These are phyloP conservation scores for Drosophila longiperda DNA, from an alignment of 2,888 invertebrate genomes.

Conservation along the genomic window DNA sequence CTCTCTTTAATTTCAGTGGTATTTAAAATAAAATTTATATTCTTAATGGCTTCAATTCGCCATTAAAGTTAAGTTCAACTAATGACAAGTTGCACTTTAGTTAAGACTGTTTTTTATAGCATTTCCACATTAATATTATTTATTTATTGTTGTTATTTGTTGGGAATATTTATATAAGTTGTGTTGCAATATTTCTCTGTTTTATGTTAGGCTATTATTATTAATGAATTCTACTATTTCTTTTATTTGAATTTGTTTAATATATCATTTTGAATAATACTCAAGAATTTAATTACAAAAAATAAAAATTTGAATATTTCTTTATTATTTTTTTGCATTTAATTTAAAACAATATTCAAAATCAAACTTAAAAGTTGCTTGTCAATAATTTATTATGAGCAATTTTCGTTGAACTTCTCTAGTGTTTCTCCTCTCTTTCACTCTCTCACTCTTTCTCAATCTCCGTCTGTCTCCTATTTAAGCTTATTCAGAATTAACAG, in stretches of 20 bases:
- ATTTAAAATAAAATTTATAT: constrained; percentile 11
- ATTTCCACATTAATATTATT: neutral
- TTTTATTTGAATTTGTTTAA: neutral
- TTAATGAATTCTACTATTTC: neutral
- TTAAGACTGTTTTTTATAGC: neutral
- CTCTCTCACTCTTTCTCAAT: neutral
- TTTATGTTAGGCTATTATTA: neutral
- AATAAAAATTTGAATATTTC: neutral
- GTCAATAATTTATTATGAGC: neutral
- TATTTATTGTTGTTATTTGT: neutral
- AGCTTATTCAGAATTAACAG: neutral
- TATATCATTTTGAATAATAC: neutral
- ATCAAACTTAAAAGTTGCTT: neutral
- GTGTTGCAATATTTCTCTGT: neutral
- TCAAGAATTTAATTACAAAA: neutral
- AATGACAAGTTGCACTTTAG: constrained; percentile 22
- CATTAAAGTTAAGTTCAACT: constrained; percentile 7
- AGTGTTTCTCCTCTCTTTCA: too few relatives aligned
- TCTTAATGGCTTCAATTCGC: constrained; percentile 33
- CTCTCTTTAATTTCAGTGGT: constrained; percentile 37
- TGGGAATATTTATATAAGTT: neutral
- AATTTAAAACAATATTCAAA: neutral
- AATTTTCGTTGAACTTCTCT: neutral
- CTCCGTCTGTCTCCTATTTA: neutral
- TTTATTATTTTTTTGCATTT: neutral